These are phyloP conservation scores for Nettapus auritus DNA, from an alignment of 2,113 vertebrate species.

Conservation along the genomic window DNA sequence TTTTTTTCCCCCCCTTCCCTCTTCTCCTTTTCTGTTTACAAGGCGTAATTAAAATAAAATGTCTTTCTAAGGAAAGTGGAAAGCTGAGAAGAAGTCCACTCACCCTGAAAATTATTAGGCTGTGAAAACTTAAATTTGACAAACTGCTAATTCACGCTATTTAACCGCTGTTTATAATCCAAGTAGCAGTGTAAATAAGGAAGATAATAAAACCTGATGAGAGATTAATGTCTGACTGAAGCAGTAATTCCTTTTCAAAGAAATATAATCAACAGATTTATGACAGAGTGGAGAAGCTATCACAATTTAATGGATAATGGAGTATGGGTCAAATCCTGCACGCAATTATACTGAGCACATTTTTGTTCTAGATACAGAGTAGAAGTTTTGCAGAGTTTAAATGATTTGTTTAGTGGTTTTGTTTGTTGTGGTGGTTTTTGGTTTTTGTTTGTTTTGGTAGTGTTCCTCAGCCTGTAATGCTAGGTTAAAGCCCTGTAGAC, in stretches of 20 bases:
- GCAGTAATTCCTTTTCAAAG: slow-evolving; percentile 41
- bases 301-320: neutral
- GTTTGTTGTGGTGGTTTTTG: neutral
- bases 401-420: too few relatives aligned
- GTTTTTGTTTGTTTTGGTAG: neutral
- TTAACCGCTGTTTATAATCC: slow-evolving; percentile 38
- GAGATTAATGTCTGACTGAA: slow-evolving; percentile 24
- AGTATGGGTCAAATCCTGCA: neutral
- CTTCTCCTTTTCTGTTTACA: neutral
- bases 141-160: neutral
- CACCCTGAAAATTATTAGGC: neutral
- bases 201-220: slow-evolving; percentile 46
- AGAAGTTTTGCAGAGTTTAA: neutral
- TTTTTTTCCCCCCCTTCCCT: neutral
- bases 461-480: fast-evolving
- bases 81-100: neutral
- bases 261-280: slow-evolving; percentile 35
- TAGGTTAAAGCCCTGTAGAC: neutral
- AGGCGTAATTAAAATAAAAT: neutral
- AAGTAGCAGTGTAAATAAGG: slow-evolving; percentile 48
- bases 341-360: neutral
- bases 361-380: neutral
- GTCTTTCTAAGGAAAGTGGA: neutral
- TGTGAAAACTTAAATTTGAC: neutral
- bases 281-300: neutral